A percentile compares a stretch with the other conserved stretches of the same genome.
Conservation (phyloP, 1,140 invertebrate species). For the Neuroterus valhalla region DNA sequence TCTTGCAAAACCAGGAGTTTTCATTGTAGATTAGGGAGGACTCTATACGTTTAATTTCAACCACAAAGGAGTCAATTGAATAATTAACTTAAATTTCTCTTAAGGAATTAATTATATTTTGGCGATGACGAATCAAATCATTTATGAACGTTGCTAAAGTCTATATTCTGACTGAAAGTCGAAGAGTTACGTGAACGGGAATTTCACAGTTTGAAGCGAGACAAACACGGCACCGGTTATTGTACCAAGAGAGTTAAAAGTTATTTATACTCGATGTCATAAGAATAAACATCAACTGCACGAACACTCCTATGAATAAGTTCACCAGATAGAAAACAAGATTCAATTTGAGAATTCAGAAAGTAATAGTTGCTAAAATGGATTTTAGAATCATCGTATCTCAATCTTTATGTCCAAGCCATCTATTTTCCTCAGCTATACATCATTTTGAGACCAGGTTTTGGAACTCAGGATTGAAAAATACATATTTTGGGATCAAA, state of each 20-base stretch:
- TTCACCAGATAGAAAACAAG: too few relatives aligned
- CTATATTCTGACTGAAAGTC: constrained; percentile 1
- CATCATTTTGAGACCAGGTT: too few relatives aligned
- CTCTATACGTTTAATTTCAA: not conserved
- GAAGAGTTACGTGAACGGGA: constrained; percentile 16
- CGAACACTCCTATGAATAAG: not conserved
- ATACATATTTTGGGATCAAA: not conserved
- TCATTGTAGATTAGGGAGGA: too few relatives aligned
- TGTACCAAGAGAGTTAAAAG: not conserved
- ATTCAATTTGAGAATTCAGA: too few relatives aligned
- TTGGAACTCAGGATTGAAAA: not conserved
- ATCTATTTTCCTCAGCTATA: too few relatives aligned
- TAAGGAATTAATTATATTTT: constrained; percentile 16
- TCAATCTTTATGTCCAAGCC: too few relatives aligned
- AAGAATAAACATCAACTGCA: not conserved
- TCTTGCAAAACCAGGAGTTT: too few relatives aligned
- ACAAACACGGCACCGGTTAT: too few relatives aligned
- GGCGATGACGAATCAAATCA: constrained; percentile 14
- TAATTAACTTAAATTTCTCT: not conserved
- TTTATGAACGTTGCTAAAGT: constrained; percentile 5
- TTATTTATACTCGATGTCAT: not conserved
- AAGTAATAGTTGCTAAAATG: too few relatives aligned
- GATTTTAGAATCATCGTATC: too few relatives aligned
- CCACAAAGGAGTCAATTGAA: not conserved
- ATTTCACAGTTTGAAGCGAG: not conserved